Conservation (phyloP, 2,797 vertebrate species). For the Orestias chungarensis region DNA sequence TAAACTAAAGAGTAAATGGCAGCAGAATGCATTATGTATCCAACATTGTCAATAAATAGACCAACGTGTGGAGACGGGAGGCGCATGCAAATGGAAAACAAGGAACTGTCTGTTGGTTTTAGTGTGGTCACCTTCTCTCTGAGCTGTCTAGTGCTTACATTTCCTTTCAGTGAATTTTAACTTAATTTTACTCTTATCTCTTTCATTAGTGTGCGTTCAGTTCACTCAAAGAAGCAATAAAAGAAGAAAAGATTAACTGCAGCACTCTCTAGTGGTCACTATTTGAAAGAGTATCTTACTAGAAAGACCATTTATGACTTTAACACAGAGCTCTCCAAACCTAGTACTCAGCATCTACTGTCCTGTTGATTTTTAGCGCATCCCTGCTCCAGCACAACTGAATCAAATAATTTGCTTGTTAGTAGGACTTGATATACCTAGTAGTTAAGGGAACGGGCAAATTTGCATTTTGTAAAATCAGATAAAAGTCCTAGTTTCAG, state of each 20-base stretch:
- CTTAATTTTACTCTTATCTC: not conserved
- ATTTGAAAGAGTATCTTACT: not conserved
- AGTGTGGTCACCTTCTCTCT: not conserved
- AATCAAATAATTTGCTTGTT: too few relatives aligned
- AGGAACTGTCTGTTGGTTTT: not conserved
- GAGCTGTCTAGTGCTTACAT: not conserved
- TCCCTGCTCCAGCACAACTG: too few relatives aligned
- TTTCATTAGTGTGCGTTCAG: not conserved
- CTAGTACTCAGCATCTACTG: too few relatives aligned
- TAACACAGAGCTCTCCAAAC: too few relatives aligned
- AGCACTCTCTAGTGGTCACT: slow-evolving; percentile 60
- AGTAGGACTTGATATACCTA: not conserved
- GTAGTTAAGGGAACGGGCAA: not conserved
- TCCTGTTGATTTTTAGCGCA: too few relatives aligned
- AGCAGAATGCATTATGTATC: not conserved
- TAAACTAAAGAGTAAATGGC: slow-evolving; percentile 1
- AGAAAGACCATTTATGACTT: not conserved
- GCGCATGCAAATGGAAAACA: slow-evolving; percentile 4
- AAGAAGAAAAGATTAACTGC: slow-evolving; percentile 23
- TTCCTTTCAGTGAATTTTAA: not conserved
- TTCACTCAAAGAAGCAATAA: not conserved
- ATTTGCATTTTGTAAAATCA: slow-evolving; percentile 41
- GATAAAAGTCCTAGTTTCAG: slow-evolving; percentile 3
- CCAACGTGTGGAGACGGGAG: not conserved
- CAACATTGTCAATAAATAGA: not conserved